Evolutionary conservation across 2,113 vertebrate genomes (phyloP).

Genomic region (Motacilla tschutschensis): DNA sequence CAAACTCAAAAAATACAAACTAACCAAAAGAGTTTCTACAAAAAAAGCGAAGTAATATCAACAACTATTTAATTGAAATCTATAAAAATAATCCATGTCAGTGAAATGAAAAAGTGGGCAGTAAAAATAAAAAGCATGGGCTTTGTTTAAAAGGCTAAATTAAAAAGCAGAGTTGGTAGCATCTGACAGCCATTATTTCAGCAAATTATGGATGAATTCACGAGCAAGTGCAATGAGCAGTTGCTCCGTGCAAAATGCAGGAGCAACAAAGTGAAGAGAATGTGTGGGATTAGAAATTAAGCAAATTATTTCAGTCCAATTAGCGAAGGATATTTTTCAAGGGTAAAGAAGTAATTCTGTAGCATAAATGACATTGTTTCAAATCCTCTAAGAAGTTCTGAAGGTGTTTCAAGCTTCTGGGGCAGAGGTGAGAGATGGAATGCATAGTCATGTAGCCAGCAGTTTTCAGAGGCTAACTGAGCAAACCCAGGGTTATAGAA

Average conservation of each 20-base stretch:
- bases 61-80: slow-evolving; percentile 41
- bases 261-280: neutral
- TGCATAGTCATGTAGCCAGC: slow-evolving; percentile 55
- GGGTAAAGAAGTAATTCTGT: neutral
- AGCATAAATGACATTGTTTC: neutral
- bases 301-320: neutral
- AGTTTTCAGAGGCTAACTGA: slow-evolving; percentile 50
- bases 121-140: slow-evolving; percentile 38
- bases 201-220: slow-evolving; percentile 3
- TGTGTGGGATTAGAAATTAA: neutral
- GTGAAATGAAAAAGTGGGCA: slow-evolving; percentile 51
- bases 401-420: slow-evolving; percentile 22
- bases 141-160: slow-evolving; percentile 44
- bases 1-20: slow-evolving; percentile 53
- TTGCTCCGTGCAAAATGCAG: slow-evolving; percentile 22
- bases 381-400: neutral
- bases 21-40: slow-evolving; percentile 45
- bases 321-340: neutral
- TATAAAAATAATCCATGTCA: slow-evolving; percentile 40
- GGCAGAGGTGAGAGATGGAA: neutral
- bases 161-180: slow-evolving; percentile 52
- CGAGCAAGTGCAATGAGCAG: neutral
- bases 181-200: slow-evolving; percentile 35
- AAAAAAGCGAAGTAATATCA: slow-evolving; percentile 46
- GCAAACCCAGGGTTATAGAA: slow-evolving; percentile 30